A percentile compares a stretch with the other conserved stretches of the same genome.
phyloP scores from a whole-genome alignment of 2,113 vertebrate genomes.

The Neogale vison region DNA sequence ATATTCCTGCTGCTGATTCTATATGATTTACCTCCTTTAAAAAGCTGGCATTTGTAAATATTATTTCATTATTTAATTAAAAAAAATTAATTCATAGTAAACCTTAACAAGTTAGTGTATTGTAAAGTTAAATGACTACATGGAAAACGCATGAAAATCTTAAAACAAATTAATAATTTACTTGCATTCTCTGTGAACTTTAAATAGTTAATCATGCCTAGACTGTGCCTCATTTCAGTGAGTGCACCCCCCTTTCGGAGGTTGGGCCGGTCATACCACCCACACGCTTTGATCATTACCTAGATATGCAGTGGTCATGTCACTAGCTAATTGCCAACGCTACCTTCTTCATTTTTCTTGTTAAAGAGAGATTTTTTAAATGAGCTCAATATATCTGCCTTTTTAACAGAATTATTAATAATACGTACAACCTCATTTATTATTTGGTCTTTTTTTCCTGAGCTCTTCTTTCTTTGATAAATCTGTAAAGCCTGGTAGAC shows the following conservation, averaged over 20 bases:
- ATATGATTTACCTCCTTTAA: not conserved
- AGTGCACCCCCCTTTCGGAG: not conserved
- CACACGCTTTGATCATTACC: constrained; percentile 72
- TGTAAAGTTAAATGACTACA: not conserved
- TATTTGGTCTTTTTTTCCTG: constrained; percentile 67
- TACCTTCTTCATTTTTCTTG: constrained; percentile 80
- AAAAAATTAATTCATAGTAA: not conserved
- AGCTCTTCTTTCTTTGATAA: constrained; percentile 64
- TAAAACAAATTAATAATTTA: not conserved
- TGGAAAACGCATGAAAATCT: constrained; percentile 38
- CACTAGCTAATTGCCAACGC: constrained; percentile 75
- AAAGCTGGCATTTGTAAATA: not conserved
- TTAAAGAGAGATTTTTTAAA: constrained; percentile 79
- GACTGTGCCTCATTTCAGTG: not conserved
- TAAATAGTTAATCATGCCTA: constrained; percentile 41
- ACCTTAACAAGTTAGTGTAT: not conserved
- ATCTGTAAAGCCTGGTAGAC: constrained; percentile 52
- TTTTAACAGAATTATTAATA: constrained; percentile 80
- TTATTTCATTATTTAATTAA: not conserved
- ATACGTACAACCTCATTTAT: constrained; percentile 71
- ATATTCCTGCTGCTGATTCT: not conserved
- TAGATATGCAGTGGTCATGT: constrained; percentile 69
- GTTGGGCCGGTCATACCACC: constrained; percentile 56
- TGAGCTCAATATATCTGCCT: constrained; percentile 79
- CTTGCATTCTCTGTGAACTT: not conserved